Percentiles rank a stretch among this genome's conserved stretches.
Conservation (phyloP, 2,888 invertebrate genomes). For the Drosophila gaucha region DNA sequence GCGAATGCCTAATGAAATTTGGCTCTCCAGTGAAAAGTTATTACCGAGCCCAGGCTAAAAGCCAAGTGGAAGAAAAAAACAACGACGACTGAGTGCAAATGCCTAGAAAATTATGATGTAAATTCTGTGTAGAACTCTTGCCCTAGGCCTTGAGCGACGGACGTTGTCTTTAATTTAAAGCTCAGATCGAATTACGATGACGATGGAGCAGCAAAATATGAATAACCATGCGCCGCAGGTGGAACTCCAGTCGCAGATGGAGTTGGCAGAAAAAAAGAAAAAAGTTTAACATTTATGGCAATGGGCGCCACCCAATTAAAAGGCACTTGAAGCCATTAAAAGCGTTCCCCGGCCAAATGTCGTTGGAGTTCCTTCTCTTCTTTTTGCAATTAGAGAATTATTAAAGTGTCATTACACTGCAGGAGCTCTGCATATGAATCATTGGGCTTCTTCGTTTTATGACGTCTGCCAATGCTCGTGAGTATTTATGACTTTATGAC, state of each 20-base stretch:
- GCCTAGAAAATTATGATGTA: slow-evolving; percentile 71
- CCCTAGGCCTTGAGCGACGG: slow-evolving; percentile 9
- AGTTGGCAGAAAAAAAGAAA: background rate
- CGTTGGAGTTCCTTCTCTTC: background rate
- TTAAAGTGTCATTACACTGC: slow-evolving; percentile 77
- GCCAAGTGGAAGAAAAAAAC: too few relatives aligned
- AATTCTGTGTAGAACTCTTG: slow-evolving; percentile 27
- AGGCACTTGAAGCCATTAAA: slow-evolving; percentile 75
- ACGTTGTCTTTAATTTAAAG: slow-evolving; percentile 11
- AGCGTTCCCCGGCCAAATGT: slow-evolving; percentile 30
- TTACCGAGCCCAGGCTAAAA: slow-evolving; percentile 9
- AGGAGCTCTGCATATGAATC: slow-evolving; percentile 63
- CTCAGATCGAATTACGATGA: slow-evolving; percentile 29
- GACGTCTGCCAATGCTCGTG: slow-evolving; percentile 57
- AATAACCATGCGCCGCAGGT: slow-evolving; percentile 59
- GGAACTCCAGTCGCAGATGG: slow-evolving; percentile 12
- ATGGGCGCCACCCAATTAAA: slow-evolving; percentile 78
- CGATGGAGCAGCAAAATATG: slow-evolving; percentile 53
- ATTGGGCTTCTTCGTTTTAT: slow-evolving; percentile 62
- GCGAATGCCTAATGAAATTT: slow-evolving; percentile 58
- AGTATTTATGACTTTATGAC: slow-evolving; percentile 62
- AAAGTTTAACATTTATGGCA: slow-evolving; percentile 44
- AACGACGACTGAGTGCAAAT: slow-evolving; percentile 41
- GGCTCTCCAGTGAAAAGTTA: slow-evolving; percentile 49
- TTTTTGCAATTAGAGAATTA: slow-evolving; percentile 79